These are phyloP conservation scores for Clanis bilineata DNA, from an alignment of 2,888 invertebrate species.

Conservation along the genomic window DNA sequence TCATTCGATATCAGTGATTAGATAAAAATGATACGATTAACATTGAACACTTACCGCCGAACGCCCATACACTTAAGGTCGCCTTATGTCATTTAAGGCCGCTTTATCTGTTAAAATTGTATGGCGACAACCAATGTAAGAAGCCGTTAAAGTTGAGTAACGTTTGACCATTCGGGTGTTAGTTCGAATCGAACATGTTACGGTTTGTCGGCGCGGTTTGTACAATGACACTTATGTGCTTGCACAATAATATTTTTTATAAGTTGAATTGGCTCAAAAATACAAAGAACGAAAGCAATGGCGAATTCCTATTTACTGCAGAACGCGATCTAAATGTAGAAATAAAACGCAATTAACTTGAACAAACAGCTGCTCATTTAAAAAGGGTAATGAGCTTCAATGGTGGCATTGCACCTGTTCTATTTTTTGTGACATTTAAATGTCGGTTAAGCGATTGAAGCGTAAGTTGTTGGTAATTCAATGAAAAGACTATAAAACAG, in stretches of 20 bases:
- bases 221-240: no score
- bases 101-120: no score
- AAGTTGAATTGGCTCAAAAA: background rate
- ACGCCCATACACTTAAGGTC: no score
- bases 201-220: no score
- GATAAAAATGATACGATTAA: conserved; percentile 3
- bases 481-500: background rate
- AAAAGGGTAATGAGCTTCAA: conserved; percentile 43
- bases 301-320: conserved; percentile 8
- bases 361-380: conserved; percentile 47
- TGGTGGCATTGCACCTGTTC: conserved; percentile 43
- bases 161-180: no score
- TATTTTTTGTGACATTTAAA: conserved; percentile 41
- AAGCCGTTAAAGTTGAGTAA: no score
- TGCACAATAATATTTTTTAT: background rate
- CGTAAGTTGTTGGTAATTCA: background rate
- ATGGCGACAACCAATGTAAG: no score
- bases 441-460: conserved; percentile 27
- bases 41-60: background rate
- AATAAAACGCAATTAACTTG: conserved; percentile 40
- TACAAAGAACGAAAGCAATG: background rate
- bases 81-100: no score
- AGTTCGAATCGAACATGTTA: no score
- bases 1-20: conserved; percentile 5
- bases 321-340: conserved; percentile 29